phyloP scores from a whole-genome alignment of 2,113 vertebrate genomes.

The Delphinus delphis region DNA sequence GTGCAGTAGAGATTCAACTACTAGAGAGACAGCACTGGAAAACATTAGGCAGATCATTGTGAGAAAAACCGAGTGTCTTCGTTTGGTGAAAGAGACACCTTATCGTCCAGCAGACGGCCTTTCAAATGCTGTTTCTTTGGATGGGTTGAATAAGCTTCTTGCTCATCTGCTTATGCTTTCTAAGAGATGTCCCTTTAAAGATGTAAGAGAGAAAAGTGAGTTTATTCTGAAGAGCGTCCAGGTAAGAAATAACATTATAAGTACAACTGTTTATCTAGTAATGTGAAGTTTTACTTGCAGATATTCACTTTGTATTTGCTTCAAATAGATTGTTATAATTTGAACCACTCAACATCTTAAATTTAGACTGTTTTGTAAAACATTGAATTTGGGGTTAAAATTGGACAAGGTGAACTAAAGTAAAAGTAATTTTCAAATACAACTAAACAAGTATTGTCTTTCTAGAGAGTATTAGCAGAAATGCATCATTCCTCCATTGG shows the following conservation, averaged over 20 bases:
- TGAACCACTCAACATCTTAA: neutral
- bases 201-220: constrained; percentile 88
- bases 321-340: neutral
- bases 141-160: constrained; percentile 89
- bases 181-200: constrained; percentile 92
- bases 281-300: neutral
- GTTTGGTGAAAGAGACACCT: constrained; percentile 66
- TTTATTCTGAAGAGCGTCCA: constrained; percentile 89
- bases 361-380: neutral
- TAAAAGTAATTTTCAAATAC: constrained; percentile 44
- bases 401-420: neutral
- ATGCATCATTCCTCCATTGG: neutral
- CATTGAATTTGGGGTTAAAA: neutral
- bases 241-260: constrained; percentile 83
- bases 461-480: constrained; percentile 14
- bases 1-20: constrained; percentile 87
- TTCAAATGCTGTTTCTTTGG: constrained; percentile 49
- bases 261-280: neutral
- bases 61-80: constrained; percentile 84
- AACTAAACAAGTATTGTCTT: constrained; percentile 11
- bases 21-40: constrained; percentile 89
- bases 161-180: constrained; percentile 94
- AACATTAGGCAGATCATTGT: constrained; percentile 88
- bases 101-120: constrained; percentile 25
- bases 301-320: constrained; percentile 9